A percentile compares a stretch with the other conserved stretches of the same genome.
Conservation (phyloP, 2,113 vertebrate genomes). For the Piliocolobus tephrosceles region DNA sequence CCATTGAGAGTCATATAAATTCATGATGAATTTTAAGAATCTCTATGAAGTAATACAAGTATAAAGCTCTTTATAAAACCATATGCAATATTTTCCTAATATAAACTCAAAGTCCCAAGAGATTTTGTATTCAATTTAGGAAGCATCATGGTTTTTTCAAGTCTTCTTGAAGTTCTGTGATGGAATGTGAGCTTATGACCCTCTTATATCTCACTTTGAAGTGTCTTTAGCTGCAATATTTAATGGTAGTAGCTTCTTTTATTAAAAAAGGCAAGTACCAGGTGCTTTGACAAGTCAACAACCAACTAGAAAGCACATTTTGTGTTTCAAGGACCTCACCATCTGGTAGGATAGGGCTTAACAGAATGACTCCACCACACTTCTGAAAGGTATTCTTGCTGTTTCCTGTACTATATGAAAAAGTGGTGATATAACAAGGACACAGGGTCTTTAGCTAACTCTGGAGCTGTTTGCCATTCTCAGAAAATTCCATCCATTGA, state of each 20-base stretch:
- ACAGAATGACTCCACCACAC: fast-evolving
- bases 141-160: neutral
- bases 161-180: neutral
- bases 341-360: neutral
- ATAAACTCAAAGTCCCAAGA: neutral
- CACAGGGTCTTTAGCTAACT: neutral
- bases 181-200: neutral
- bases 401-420: neutral
- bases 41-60: neutral
- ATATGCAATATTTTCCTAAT: neutral
- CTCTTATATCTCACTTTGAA: neutral
- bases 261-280: neutral
- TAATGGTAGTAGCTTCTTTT: neutral
- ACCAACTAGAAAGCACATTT: neutral
- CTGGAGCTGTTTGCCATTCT: neutral
- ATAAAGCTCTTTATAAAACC: neutral
- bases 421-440: neutral
- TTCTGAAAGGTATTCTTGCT: neutral
- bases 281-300: neutral
- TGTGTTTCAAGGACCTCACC: neutral
- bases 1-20: neutral
- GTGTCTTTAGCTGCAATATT: neutral
- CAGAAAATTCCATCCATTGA: neutral
- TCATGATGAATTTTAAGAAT: neutral
- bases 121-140: neutral